Percentiles rank a stretch among this genome's conserved stretches.
Conservation (phyloP, 2,797 vertebrate species). For the Betta splendens region DNA sequence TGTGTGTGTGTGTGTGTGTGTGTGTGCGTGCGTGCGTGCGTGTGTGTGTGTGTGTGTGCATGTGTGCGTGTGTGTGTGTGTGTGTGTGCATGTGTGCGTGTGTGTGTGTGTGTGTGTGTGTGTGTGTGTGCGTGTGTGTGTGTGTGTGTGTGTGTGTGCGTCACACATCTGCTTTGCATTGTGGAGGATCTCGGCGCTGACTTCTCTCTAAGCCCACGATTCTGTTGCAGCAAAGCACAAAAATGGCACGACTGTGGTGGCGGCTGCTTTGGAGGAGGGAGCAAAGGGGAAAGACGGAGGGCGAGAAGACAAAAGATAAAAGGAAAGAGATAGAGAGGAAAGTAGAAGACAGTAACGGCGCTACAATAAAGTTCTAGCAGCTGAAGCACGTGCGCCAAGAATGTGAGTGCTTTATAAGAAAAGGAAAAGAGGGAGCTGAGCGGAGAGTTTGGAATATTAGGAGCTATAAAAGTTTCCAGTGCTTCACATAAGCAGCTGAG, state of each 20-base stretch:
- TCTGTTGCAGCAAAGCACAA: constrained; percentile 58
- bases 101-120: constrained; percentile 70
- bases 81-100: constrained; percentile 66
- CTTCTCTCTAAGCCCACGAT: constrained; percentile 78
- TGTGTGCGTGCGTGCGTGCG: no score
- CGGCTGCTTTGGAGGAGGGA: constrained; percentile 34
- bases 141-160: constrained; percentile 48
- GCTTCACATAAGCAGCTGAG: constrained; percentile 48
- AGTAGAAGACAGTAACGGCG: constrained; percentile 20
- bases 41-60: constrained; percentile 17
- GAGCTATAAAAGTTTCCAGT: constrained; percentile 61
- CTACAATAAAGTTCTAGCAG: constrained; percentile 42
- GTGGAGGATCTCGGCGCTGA: constrained; percentile 81
- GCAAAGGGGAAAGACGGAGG: constrained; percentile 49
- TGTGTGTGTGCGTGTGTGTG: constrained; percentile 61
- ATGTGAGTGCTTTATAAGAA: constrained; percentile 54
- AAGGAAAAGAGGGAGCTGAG: constrained; percentile 8
- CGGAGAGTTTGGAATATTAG: constrained; percentile 50
- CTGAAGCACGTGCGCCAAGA: constrained; percentile 64
- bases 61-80: constrained; percentile 52
- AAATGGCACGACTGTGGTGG: constrained; percentile 36
- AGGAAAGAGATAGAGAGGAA: constrained; percentile 17
- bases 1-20: constrained; percentile 46
- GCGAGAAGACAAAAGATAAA: constrained; percentile 46
- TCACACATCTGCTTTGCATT: constrained; percentile 95